These are phyloP conservation scores for Lydus trimaculatus DNA, from an alignment of 2,888 invertebrate species.

Conservation along the genomic window DNA sequence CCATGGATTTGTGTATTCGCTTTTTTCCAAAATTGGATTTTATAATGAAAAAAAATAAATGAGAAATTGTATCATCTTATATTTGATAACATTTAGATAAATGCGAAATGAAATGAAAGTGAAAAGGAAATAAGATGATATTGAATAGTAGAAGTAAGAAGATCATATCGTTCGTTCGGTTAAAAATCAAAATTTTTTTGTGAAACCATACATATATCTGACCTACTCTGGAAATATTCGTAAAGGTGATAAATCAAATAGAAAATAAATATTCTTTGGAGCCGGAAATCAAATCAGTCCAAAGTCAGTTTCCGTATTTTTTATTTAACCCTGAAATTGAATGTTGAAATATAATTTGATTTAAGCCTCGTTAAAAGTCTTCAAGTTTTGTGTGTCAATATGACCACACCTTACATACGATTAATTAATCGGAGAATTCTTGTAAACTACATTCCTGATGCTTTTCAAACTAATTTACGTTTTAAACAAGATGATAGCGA, in stretches of 20 bases:
- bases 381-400: background rate
- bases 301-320: too few species aligned
- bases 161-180: background rate
- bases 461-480: background rate
- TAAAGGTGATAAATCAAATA: background rate
- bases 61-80: background rate
- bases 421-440: background rate
- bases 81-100: background rate
- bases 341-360: too few species aligned
- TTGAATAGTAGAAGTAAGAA: background rate
- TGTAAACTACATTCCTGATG: background rate
- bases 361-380: too few species aligned
- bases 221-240: background rate
- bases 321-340: too few species aligned
- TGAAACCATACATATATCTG: too few species aligned
- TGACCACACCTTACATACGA: background rate
- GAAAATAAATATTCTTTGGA: background rate
- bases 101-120: background rate
- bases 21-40: background rate
- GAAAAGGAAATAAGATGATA: background rate
- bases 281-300: background rate
- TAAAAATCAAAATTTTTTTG: too few species aligned
- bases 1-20: background rate
- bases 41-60: background rate
- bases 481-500: background rate